Conservation (phyloP, 2,797 vertebrate genomes). For the Acrossocheilus fasciatus region DNA sequence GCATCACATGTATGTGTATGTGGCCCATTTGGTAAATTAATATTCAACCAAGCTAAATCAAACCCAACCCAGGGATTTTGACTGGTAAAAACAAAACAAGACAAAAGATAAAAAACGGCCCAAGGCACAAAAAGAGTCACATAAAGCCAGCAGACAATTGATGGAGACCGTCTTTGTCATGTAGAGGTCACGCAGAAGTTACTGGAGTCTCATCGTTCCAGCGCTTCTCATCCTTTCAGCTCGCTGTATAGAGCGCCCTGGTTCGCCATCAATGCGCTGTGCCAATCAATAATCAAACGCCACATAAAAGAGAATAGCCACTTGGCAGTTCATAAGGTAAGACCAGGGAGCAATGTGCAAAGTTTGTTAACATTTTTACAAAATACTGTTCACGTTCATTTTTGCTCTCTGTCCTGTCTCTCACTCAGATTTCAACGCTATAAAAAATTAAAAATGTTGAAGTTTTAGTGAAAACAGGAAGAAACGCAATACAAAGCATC, state of each 20-base stretch:
- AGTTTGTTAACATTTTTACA: not conserved
- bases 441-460: not conserved
- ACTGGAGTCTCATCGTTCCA: slow-evolving; percentile 91
- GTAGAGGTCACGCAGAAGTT: slow-evolving; percentile 98
- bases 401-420: not conserved
- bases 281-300: slow-evolving; percentile 79
- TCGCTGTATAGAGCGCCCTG: slow-evolving; percentile 69
- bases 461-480: not conserved
- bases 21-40: slow-evolving; percentile 42
- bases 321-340: slow-evolving; percentile 34
- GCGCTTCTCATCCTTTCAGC: slow-evolving; percentile 73
- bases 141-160: slow-evolving; percentile 84
- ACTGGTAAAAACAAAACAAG: slow-evolving; percentile 70
- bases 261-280: slow-evolving; percentile 69
- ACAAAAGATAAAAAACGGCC: slow-evolving; percentile 82
- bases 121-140: slow-evolving; percentile 77
- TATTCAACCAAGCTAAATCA: slow-evolving; percentile 64
- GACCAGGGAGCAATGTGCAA: not conserved
- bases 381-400: not conserved
- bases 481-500: not conserved
- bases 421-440: not conserved
- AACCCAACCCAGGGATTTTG: slow-evolving; percentile 69
- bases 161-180: slow-evolving; percentile 92
- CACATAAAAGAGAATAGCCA: slow-evolving; percentile 59
- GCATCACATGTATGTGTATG: slow-evolving; percentile 17